Percentiles rank a stretch among this genome's conserved stretches.
Evolutionary conservation across 2,888 invertebrate species (phyloP).

Genomic region (Drosophila macrospina): DNA sequence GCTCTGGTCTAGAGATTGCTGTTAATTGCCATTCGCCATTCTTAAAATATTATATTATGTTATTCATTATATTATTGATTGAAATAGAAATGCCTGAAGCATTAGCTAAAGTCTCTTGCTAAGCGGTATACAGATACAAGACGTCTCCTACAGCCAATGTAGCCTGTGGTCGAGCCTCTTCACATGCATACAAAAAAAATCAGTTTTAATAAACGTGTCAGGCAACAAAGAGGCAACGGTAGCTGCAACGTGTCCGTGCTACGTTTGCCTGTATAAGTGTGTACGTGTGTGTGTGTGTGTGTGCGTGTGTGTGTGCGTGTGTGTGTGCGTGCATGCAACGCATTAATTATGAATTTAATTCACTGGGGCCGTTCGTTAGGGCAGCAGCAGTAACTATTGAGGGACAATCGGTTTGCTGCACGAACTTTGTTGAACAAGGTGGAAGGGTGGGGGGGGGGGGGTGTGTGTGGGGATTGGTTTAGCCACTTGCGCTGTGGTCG

Average conservation of each 20-base stretch:
- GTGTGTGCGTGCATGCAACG: constrained; percentile 82
- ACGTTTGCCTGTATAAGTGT: constrained; percentile 10
- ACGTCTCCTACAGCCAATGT: constrained; percentile 15
- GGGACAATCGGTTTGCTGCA: constrained; percentile 28
- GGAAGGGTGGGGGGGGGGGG: not conserved
- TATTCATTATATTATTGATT: too few species aligned
- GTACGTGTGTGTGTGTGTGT: constrained; percentile 50
- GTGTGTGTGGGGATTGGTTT: not conserved
- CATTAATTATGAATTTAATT: constrained; percentile 82
- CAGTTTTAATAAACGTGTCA: constrained; percentile 80
- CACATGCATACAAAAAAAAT: constrained; percentile 53
- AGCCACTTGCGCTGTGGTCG: constrained; percentile 44
- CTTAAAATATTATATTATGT: too few species aligned
- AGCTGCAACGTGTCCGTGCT: constrained; percentile 70
- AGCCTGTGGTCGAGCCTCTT: not conserved
- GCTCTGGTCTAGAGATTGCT: too few species aligned
- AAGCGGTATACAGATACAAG: too few species aligned
- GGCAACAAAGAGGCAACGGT: constrained; percentile 78
- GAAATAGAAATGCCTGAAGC: too few species aligned
- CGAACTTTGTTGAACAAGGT: not conserved
- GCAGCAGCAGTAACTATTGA: constrained; percentile 41
- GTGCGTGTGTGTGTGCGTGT: constrained; percentile 39
- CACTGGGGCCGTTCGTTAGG: constrained; percentile 69
- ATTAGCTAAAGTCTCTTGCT: too few species aligned
- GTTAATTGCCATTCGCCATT: too few species aligned